Conservation (phyloP, 2,888 invertebrate species). For the Cybosia mesomella region DNA sequence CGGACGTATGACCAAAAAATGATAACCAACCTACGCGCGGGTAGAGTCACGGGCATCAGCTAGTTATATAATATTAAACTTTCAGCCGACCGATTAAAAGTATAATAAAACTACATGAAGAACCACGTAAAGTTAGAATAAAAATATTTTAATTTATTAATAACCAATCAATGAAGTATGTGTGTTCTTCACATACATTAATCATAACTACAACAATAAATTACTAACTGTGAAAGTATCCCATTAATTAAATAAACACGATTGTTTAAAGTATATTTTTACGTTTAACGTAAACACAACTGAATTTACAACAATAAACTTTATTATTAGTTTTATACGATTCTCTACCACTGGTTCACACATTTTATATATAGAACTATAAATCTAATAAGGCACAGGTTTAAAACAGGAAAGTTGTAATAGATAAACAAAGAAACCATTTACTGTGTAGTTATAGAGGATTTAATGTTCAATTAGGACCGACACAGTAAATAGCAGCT, state of each 20-base stretch:
- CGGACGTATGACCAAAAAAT: too few species aligned
- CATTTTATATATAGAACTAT: slow-evolving; percentile 21
- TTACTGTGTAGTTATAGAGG: slow-evolving; percentile 49
- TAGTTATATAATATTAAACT: background rate
- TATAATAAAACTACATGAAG: background rate
- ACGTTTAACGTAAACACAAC: slow-evolving; percentile 8
- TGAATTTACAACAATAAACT: slow-evolving; percentile 4
- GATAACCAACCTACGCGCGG: too few species aligned
- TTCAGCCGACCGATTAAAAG: background rate
- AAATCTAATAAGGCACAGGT: slow-evolving; percentile 28
- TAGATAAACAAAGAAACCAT: slow-evolving; percentile 27
- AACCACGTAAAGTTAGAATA: too few species aligned
- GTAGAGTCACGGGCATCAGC: too few species aligned
- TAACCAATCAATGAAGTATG: too few species aligned
- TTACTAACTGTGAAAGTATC: slow-evolving; percentile 5
- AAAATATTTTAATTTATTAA: background rate
- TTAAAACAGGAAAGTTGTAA: slow-evolving; percentile 36
- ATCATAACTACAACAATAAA: slow-evolving; percentile 1
- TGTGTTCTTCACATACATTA: background rate
- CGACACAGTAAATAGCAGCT: slow-evolving; percentile 50
- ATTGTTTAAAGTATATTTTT: slow-evolving; percentile 9
- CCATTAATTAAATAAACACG: slow-evolving; percentile 9
- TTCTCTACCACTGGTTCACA: background rate
- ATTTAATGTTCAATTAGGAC: slow-evolving; percentile 56
- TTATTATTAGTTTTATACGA: slow-evolving; percentile 10